phyloP scores from a whole-genome alignment of 37 sponge, comb jelly and placozoan species.

The Lycopodina hypogea region DNA sequence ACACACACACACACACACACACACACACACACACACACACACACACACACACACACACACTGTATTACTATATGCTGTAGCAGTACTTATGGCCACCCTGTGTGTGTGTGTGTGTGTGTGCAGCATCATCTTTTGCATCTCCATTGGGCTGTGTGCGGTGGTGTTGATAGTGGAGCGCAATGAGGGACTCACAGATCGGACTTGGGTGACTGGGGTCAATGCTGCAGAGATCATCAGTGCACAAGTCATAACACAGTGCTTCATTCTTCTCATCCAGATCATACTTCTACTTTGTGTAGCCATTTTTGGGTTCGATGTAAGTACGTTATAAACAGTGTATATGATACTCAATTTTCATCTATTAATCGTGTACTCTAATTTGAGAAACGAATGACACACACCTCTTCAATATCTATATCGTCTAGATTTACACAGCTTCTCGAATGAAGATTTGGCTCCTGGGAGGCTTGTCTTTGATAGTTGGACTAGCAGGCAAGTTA shows the following conservation, averaged over 20 bases:
- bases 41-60: too few species aligned
- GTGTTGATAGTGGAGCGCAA: constrained; percentile 69
- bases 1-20: too few species aligned
- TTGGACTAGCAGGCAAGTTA: constrained; percentile 68
- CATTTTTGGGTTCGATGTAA: constrained; percentile 54
- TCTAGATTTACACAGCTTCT: constrained; percentile 40
- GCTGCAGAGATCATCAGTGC: constrained; percentile 62
- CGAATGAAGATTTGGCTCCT: constrained; percentile 33
- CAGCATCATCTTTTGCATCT: constrained; percentile 75
- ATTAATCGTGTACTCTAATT: too few species aligned
- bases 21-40: too few species aligned
- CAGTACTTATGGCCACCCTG: too few species aligned
- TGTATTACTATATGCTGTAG: too few species aligned
- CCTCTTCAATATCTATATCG: background rate
- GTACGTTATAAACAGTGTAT: too few species aligned
- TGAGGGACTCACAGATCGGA: constrained; percentile 82
- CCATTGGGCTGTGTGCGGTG: constrained; percentile 81
- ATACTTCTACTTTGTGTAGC: constrained; percentile 34
- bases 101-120: too few species aligned
- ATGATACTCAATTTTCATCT: too few species aligned
- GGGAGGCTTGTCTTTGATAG: constrained; percentile 45
- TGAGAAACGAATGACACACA: too few species aligned
- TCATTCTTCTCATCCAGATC: constrained; percentile 57
- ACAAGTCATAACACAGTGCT: constrained; percentile 61
- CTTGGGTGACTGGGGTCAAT: constrained; percentile 79